A percentile compares a stretch with the other conserved stretches of the same genome.
These are phyloP conservation scores for Polietes domitor DNA, from an alignment of 2,888 invertebrate genomes.

Conservation along the genomic window DNA sequence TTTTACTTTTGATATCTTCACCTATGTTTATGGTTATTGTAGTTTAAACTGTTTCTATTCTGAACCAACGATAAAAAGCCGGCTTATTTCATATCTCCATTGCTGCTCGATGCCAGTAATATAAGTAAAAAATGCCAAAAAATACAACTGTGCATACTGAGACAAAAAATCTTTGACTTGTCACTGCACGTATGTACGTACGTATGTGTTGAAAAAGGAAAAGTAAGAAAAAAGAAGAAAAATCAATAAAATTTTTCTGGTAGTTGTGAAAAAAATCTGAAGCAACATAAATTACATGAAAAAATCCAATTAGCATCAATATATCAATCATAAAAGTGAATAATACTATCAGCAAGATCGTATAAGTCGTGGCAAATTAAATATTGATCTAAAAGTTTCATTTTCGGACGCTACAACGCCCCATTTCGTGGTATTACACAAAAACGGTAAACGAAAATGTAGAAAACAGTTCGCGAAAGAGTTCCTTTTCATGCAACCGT, in stretches of 20 bases:
- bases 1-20: too few species aligned
- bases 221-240: conserved; percentile 75
- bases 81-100: too few species aligned
- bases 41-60: too few species aligned
- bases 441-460: conserved; percentile 61
- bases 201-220: conserved; percentile 68
- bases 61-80: too few species aligned
- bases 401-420: conserved; percentile 56
- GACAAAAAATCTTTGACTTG: too few species aligned
- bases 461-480: conserved; percentile 41
- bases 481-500: conserved; percentile 21
- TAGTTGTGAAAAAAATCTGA: conserved; percentile 56
- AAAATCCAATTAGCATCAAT: conserved; percentile 18
- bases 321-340: conserved; percentile 36
- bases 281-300: conserved; percentile 44
- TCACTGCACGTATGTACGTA: too few species aligned
- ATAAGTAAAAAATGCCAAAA: too few species aligned
- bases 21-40: too few species aligned
- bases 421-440: conserved; percentile 63
- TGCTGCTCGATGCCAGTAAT: too few species aligned
- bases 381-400: conserved; percentile 7
- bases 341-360: conserved; percentile 2
- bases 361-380: conserved; percentile 29
- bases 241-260: conserved; percentile 78
- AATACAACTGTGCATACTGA: too few species aligned